Evolutionary conservation across 2,888 invertebrate genomes (phyloP).

Genomic region (Ischnus inquisitorius): DNA sequence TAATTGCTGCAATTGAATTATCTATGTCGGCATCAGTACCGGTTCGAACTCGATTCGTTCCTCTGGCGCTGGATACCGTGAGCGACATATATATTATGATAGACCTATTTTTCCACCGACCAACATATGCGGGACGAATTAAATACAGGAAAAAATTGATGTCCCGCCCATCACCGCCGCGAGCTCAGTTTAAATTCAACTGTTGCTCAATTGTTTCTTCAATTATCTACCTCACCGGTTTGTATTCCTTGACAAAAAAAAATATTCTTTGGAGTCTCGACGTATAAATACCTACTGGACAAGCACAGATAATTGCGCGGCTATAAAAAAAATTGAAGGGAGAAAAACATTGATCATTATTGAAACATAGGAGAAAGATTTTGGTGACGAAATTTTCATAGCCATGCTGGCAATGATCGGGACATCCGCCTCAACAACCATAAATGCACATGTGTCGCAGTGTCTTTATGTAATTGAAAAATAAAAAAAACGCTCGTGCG

Average conservation of each 20-base stretch:
- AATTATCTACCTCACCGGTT: neutral
- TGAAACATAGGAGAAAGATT: neutral
- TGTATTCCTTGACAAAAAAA: neutral
- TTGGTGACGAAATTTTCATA: neutral
- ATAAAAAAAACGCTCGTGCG: neutral
- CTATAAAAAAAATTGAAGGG: neutral
- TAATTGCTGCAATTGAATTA: conserved; percentile 37
- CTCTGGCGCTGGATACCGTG: conserved; percentile 18
- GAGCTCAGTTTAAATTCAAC: neutral
- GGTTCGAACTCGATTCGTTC: conserved; percentile 21
- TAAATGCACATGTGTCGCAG: conserved; percentile 45
- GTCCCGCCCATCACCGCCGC: conserved; percentile 3
- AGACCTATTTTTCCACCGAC: conserved; percentile 23
- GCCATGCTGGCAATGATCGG: neutral
- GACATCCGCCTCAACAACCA: conserved; percentile 16
- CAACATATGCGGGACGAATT: conserved; percentile 23
- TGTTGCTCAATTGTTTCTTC: neutral
- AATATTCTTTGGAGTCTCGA: neutral
- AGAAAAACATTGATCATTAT: neutral
- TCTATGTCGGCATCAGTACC: conserved; percentile 20
- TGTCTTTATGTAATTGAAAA: conserved; percentile 34
- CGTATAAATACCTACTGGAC: neutral
- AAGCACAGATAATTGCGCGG: neutral
- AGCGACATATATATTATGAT: conserved; percentile 29
- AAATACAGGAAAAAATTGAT: conserved; percentile 28